Conservation (phyloP, 2,888 invertebrate genomes). For the Hydroisotoma schaefferi region DNA sequence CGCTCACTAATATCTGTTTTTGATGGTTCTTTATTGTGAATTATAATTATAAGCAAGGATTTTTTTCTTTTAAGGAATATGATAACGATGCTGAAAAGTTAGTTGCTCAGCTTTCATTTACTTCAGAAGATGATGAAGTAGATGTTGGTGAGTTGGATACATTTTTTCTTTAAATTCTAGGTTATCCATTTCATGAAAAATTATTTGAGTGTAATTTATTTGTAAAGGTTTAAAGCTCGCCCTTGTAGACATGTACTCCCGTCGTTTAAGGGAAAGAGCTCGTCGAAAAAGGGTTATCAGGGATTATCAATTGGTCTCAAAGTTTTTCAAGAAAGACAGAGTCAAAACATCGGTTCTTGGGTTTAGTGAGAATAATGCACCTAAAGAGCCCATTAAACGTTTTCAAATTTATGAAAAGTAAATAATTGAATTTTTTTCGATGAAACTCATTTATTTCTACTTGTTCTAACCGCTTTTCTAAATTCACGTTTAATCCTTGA, state of each 20-base stretch:
- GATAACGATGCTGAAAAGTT: conserved; percentile 86
- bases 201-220: conserved; percentile 2
- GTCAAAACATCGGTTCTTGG: background rate
- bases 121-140: conserved; percentile 79
- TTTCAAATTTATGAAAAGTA: conserved; percentile 46
- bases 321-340: conserved; percentile 62
- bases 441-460: background rate
- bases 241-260: conserved; percentile 87
- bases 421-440: conserved; percentile 2
- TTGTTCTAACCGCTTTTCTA: background rate
- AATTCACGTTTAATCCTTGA: background rate
- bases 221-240: conserved; percentile 67
- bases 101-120: conserved; percentile 76
- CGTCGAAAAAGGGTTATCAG: conserved; percentile 83
- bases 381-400: conserved; percentile 25
- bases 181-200: background rate
- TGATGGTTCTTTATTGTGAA: background rate
- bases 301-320: conserved; percentile 83
- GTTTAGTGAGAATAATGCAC: background rate
- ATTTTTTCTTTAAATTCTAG: conserved; percentile 37
- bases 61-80: conserved; percentile 66
- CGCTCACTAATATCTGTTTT: too few relatives aligned
- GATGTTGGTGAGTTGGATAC: conserved; percentile 63
- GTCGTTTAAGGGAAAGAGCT: conserved; percentile 76
- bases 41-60: background rate